A percentile compares a stretch with the other conserved stretches of the same genome.
Evolutionary conservation across 2,113 vertebrate genomes (phyloP).

Genomic region (Limanda limanda): DNA sequence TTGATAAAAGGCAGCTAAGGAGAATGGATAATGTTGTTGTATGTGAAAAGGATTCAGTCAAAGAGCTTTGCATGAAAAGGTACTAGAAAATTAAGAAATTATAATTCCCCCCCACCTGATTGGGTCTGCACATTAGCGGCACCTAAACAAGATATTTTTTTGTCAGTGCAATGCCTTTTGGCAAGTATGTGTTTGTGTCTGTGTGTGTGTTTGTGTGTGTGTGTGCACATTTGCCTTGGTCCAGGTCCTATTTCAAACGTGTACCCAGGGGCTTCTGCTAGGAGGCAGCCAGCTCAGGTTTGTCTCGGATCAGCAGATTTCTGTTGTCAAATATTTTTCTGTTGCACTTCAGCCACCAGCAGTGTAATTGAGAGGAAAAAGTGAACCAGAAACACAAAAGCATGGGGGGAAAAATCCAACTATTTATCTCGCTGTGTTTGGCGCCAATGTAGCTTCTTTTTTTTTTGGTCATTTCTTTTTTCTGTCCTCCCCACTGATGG

Average conservation of each 20-base stretch:
- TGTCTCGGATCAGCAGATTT: conserved; percentile 40
- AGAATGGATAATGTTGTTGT: conserved; percentile 19
- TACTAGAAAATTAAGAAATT: conserved; percentile 13
- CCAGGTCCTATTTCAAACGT: conserved; percentile 39
- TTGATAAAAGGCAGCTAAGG: conserved; percentile 12
- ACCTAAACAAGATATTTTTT: conserved; percentile 11
- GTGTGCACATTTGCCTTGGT: neutral
- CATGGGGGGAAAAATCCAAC: neutral
- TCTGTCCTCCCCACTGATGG: neutral
- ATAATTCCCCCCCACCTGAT: too few species aligned
- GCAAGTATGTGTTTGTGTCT: neutral
- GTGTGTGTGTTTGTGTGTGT: neutral
- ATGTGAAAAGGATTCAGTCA: conserved; percentile 36
- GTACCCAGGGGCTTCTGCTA: conserved; percentile 10
- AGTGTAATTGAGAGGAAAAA: conserved; percentile 62
- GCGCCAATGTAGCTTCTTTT: conserved; percentile 10
- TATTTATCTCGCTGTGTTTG: conserved; percentile 35
- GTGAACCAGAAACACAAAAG: conserved; percentile 11
- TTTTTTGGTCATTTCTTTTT: conserved; percentile 2
- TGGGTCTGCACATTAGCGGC: conserved; percentile 21
- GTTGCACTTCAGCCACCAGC: conserved; percentile 31
- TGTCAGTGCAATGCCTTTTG: conserved; percentile 5
- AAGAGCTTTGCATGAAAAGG: conserved; percentile 26
- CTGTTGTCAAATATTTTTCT: conserved; percentile 46
- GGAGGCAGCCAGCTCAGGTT: conserved; percentile 31